Base-by-base conservation (phyloP, 2,797 vertebrate species). In the Choloepus didactylus region DNA sequence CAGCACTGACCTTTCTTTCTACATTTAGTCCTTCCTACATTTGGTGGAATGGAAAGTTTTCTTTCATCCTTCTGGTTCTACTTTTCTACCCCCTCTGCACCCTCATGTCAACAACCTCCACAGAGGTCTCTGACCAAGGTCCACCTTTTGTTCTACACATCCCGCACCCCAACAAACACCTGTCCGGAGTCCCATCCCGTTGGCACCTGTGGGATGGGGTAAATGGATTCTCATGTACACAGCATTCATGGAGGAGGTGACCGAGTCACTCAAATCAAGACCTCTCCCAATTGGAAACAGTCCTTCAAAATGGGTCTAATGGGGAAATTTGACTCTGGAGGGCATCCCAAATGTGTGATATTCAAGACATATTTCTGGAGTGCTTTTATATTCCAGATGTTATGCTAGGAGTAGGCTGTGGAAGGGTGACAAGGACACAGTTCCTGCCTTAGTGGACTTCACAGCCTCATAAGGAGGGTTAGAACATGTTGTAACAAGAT, bases 401-500 rank as follows among this genome's bases (percentile, higher is more conserved):
- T 38, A n/a, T 0, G 46, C 75, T 1, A 21, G 73, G n/a, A 54
- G 38, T 38, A 51, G 44, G 21, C 41, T 10, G 1, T 8, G 1
- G 18, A 25, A 60, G 69, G 21, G 31, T 8, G 64, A 23, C n/a
- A 10, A n/a, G 56, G 62, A 46, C 67, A 16, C 1, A 9, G 75
- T 27, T 62, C 18, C 35, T 38, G 31, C 16, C 19, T 8, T 73
- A 6, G 0, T 1, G 9, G 87, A 41, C 27, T 69, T 86, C 85
- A 38, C 0, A 25, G 41, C 35, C 76, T 93, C 25, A 0, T 12
- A 23, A 27, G 49, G 66, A 70, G 64, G 10, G 9, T 70, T n/a
- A 56, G 1, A 27, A 15, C 3, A 15, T 4, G 1, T 19, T 12
- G 46, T 38, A 0, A 0, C 3, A 75, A n/a, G 31, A 75, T 54